phyloP scores from a whole-genome alignment of 92 coral and sea anemone species.

The Phenganax stokvisi region DNA sequence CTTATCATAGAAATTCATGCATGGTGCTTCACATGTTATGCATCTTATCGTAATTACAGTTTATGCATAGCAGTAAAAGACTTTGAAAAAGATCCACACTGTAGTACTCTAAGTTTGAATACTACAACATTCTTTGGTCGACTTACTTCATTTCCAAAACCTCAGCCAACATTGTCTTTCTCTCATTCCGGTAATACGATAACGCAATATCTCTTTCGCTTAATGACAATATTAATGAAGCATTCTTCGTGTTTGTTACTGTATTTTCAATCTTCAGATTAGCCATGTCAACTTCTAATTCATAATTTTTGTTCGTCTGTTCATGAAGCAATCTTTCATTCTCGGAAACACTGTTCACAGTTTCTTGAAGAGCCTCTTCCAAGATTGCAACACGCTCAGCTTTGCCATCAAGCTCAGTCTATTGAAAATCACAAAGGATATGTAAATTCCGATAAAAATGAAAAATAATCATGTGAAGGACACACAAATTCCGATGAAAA shows the following conservation, averaged over 20 bases:
- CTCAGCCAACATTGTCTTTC: slow-evolving; percentile 80
- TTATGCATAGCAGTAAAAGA: no score
- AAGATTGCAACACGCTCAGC: slow-evolving; percentile 82
- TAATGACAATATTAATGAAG: slow-evolving; percentile 79
- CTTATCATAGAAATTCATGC: no score
- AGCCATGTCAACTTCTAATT: slow-evolving; percentile 84
- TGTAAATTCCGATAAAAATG: no score
- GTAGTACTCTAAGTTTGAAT: no score
- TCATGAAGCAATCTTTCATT: slow-evolving; percentile 83
- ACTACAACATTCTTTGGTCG: neutral
- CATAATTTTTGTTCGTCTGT: slow-evolving; percentile 81
- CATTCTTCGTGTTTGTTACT: slow-evolving; percentile 94
- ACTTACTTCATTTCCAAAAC: slow-evolving; percentile 91
- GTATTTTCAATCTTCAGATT: slow-evolving; percentile 82
- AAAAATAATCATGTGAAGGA: no score
- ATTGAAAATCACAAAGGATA: neutral
- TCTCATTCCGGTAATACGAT: slow-evolving; percentile 79
- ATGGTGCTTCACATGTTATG: no score
- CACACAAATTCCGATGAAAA: no score
- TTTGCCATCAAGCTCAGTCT: slow-evolving; percentile 69
- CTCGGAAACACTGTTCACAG: slow-evolving; percentile 94
- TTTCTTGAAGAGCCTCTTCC: slow-evolving; percentile 95
- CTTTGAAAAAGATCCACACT: no score
- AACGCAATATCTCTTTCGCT: slow-evolving; percentile 85
- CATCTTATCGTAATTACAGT: no score